Conservation (phyloP, 2,113 vertebrate species). For the Eptesicus fuscus region DNA sequence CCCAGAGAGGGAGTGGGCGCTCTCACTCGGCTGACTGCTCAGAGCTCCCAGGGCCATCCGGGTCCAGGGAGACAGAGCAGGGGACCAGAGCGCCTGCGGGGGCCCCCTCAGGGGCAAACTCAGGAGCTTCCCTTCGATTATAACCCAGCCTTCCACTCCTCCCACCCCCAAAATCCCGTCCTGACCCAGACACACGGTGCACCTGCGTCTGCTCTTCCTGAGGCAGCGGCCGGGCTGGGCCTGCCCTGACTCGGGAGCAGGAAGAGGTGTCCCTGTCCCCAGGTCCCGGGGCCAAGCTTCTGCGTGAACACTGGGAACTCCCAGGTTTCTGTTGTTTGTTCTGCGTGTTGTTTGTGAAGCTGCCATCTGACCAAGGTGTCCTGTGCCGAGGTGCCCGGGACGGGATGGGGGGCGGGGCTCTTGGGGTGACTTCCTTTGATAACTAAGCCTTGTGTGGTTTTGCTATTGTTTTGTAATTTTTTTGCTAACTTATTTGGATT, state of each 20-base stretch:
- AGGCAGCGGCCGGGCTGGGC: slow-evolving; percentile 69
- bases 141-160: neutral
- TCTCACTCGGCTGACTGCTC: neutral
- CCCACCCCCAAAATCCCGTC: neutral
- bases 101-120: slow-evolving; percentile 40
- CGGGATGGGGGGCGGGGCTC: neutral
- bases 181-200: neutral
- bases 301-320: slow-evolving; percentile 61
- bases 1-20: neutral
- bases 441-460: slow-evolving; percentile 87
- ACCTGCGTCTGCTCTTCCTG: slow-evolving; percentile 5
- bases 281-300: slow-evolving; percentile 77
- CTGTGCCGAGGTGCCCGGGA: slow-evolving; percentile 43
- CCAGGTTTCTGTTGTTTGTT: slow-evolving; percentile 65
- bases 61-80: slow-evolving; percentile 37
- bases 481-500: slow-evolving; percentile 92
- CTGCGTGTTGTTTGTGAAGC: slow-evolving; percentile 79
- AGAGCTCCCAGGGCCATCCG: neutral
- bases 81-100: slow-evolving; percentile 35
- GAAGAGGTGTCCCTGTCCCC: neutral
- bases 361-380: slow-evolving; percentile 92
- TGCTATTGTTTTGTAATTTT: slow-evolving; percentile 80
- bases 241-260: slow-evolving; percentile 45
- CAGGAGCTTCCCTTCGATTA: slow-evolving; percentile 43
- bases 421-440: slow-evolving; percentile 75